These are phyloP conservation scores for Phylloscopus collybita DNA, from an alignment of 2,797 vertebrate genomes.

Conservation along the genomic window DNA sequence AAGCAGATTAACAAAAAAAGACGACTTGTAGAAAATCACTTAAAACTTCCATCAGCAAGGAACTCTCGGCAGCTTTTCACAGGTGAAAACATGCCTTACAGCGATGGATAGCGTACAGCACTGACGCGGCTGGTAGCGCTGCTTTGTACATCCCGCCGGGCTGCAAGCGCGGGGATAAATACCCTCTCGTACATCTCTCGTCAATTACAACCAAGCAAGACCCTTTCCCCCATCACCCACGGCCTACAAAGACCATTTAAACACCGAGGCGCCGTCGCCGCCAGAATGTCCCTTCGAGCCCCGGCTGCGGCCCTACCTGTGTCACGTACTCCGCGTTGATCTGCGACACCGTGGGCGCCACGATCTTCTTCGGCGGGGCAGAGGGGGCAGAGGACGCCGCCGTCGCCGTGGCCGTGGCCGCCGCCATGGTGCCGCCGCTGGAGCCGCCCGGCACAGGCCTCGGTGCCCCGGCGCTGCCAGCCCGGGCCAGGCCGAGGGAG, in stretches of 20 bases:
- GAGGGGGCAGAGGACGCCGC: conserved; percentile 43
- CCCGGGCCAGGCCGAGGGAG: background rate
- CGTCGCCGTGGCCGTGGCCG: background rate
- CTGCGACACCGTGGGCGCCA: conserved; percentile 94
- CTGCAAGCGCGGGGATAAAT: accelerated
- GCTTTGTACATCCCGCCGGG: accelerated
- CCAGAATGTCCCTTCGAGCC: background rate
- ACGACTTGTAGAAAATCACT: accelerated
- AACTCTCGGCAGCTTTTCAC: accelerated
- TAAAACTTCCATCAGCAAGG: background rate
- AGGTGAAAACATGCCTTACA: accelerated
- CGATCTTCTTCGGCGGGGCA: conserved; percentile 84
- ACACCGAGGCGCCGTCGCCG: background rate
- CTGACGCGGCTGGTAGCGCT: accelerated
- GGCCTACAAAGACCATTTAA: accelerated
- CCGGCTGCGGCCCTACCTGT: conserved; percentile 80
- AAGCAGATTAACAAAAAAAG: background rate
- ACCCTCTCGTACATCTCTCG: accelerated
- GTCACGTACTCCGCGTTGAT: conserved; percentile 98
- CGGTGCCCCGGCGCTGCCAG: accelerated
- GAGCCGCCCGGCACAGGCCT: background rate
- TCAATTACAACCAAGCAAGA: accelerated
- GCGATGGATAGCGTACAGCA: accelerated
- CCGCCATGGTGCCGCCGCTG: background rate
- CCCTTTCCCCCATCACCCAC: accelerated